Conservation (phyloP, 2,888 invertebrate species). For the Hirtodrosophila cameraria region DNA sequence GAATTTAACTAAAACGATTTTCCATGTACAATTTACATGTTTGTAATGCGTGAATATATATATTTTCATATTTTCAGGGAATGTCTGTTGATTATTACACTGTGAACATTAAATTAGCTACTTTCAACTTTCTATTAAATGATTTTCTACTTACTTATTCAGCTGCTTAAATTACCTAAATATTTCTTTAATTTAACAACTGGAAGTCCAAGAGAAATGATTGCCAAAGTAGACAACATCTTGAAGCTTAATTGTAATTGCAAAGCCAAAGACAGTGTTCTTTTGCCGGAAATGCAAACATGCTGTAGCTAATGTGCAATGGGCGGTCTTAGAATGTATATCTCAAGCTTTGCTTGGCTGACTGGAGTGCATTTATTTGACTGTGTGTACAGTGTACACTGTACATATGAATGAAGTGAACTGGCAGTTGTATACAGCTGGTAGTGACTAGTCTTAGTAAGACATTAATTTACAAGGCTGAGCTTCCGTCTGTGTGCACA, state of each 20-base stretch:
- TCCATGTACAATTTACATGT: too few species aligned
- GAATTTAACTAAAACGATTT: too few species aligned
- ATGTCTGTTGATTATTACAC: too few species aligned
- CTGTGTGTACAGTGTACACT: too few species aligned
- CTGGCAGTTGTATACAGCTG: too few species aligned
- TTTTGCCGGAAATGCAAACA: conserved; percentile 50
- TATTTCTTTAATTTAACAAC: background rate
- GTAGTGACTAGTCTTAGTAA: conserved; percentile 52
- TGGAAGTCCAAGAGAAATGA: background rate
- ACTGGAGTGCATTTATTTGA: conserved; percentile 11
- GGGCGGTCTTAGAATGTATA: conserved; percentile 4
- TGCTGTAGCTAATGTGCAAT: conserved; percentile 31
- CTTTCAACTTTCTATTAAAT: too few species aligned
- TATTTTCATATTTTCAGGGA: too few species aligned
- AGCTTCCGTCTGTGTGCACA: conserved; percentile 47
- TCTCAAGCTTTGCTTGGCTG: conserved; percentile 10
- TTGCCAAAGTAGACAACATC: background rate
- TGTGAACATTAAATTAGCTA: too few species aligned
- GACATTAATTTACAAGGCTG: conserved; percentile 67
- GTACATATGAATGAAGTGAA: conserved; percentile 16
- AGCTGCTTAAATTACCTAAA: too few species aligned
- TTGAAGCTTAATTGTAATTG: background rate
- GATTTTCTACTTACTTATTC: too few species aligned
- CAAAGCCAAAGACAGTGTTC: conserved; percentile 9
- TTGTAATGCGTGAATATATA: too few species aligned